Conservation (phyloP, 2,113 vertebrate genomes). For the Thomomys bottae region DNA sequence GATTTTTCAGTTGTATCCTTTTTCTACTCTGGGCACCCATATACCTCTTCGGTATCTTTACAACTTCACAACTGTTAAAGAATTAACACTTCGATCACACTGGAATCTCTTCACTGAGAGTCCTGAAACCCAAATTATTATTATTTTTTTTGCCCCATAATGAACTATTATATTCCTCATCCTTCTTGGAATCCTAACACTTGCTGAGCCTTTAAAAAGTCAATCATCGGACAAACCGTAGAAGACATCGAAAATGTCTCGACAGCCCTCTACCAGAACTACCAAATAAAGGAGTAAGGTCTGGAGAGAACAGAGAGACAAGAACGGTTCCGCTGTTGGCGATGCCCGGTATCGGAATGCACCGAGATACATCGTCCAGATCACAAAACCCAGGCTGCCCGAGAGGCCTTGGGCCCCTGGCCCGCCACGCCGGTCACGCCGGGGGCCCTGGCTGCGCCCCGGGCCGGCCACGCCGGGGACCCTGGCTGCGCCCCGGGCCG, state of each 20-base stretch:
- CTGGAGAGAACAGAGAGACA: not conserved
- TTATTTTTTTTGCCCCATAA: slow-evolving; percentile 3
- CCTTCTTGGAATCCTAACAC: slow-evolving; percentile 10
- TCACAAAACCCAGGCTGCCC: slow-evolving; percentile 15
- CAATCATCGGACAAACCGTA: slow-evolving; percentile 49
- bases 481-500: too few relatives aligned
- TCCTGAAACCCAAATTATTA: slow-evolving; percentile 35
- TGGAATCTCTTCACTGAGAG: not conserved
- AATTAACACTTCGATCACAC: slow-evolving; percentile 30
- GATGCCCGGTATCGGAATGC: not conserved
- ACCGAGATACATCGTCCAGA: not conserved
- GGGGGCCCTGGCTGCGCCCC: too few relatives aligned
- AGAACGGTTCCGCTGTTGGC: not conserved
- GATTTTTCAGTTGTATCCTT: not conserved
- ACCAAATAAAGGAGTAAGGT: not conserved
- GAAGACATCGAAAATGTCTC: slow-evolving; percentile 15
- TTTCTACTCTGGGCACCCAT: not conserved
- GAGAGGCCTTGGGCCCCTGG: not conserved
- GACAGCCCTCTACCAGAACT: not conserved
- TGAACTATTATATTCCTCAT: not conserved
- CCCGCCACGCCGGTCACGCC: too few relatives aligned
- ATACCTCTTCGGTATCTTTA: slow-evolving; percentile 17
- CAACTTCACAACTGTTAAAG: not conserved
- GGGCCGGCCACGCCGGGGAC: too few relatives aligned
- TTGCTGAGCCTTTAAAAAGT: slow-evolving; percentile 45